Evolutionary conservation across 2,797 vertebrate species (phyloP), one percentile per base, ranked within the genome.

Genomic region (Acridotheres tristis): DNA sequence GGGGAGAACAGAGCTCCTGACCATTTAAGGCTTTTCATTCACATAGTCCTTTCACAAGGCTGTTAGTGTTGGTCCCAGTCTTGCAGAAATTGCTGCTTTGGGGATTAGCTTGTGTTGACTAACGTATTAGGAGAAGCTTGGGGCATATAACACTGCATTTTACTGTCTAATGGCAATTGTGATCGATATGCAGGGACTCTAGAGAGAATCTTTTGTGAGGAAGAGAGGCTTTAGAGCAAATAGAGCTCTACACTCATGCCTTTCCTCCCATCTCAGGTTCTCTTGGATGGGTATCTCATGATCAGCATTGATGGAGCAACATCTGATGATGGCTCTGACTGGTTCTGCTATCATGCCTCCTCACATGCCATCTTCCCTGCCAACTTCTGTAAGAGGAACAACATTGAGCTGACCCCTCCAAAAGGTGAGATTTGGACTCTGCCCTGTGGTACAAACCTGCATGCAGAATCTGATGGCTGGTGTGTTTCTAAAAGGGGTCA

Each of bases 301-400:
- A 98, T 99, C 67, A 98, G 98, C 40, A 99, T 99, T 48, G 99
- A 99, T 42, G 98, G 99, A 55, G 94, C 98, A 1, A 83, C 91
- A 0, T 98, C 98, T 7, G 96, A 96, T 19, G 98, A 98, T 11
- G 98, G 98, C 72, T 98, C 98, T 0, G 99, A 99, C 96, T 98
- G 98, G 98, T 99, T 99, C 97, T 99, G 99, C 92, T 99, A 99
- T 94, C 99, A 99, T 0, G 99, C 99, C 17, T 99, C 98, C 20
- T 99, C 99, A 12, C 99, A 99, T 0, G 99, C 98, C 89, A 98
- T 99, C 95, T 98, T 99, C 73, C 99, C 99, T 0, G 88, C 97
- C 29, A 97, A 97, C 92, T 99, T 98, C 98, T 99, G 99, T 91
- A 97, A 98, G 80, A 98, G 98, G 95, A 99, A 99, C 86, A 91